Evolutionary conservation across 2,113 vertebrate genomes (phyloP).

Genomic region (Chaenogobius annularis): DNA sequence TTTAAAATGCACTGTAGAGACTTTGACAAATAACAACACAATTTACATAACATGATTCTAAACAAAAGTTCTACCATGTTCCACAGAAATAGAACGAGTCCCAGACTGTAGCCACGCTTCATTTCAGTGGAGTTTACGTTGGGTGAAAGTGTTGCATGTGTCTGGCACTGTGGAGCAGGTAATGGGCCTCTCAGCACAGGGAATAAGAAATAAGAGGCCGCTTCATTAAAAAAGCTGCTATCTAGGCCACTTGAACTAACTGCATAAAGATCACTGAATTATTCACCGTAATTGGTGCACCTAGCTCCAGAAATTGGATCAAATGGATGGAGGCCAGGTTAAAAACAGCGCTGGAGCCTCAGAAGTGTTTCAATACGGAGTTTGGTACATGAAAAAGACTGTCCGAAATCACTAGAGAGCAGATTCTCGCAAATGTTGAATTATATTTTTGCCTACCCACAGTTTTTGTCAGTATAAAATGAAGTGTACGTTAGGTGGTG

Average conservation of each 20-base stretch:
- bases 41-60: neutral
- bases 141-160: constrained; percentile 16
- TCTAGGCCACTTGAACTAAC: constrained; percentile 74
- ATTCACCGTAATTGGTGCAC: constrained; percentile 74
- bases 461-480: constrained; percentile 2
- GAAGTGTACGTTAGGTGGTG: neutral
- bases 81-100: constrained; percentile 27
- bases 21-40: neutral
- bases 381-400: constrained; percentile 2
- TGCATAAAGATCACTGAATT: constrained; percentile 72
- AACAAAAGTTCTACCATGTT: constrained; percentile 21
- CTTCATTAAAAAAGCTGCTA: constrained; percentile 65
- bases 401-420: constrained; percentile 4
- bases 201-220: constrained; percentile 50
- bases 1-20: neutral
- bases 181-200: constrained; percentile 45
- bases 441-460: neutral
- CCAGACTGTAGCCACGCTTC: constrained; percentile 32
- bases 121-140: constrained; percentile 39
- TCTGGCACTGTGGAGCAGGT: constrained; percentile 38
- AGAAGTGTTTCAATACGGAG: constrained; percentile 2
- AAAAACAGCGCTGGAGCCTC: constrained; percentile 17
- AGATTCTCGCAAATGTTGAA: constrained; percentile 5
- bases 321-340: constrained; percentile 36
- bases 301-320: constrained; percentile 62